Conservation (phyloP, 2,888 invertebrate genomes). For the Crematogaster levior region DNA sequence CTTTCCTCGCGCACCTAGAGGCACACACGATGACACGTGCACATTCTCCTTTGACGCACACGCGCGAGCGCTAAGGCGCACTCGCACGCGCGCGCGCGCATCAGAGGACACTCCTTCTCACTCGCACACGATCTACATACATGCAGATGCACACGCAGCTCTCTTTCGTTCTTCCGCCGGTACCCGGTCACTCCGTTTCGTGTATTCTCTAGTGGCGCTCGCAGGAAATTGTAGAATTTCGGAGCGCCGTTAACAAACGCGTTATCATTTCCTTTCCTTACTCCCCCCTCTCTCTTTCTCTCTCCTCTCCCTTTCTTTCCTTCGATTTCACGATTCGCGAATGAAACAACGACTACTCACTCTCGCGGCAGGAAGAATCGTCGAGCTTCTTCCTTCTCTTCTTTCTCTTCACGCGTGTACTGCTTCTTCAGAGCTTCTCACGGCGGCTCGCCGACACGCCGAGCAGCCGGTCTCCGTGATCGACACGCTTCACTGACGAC, state of each 20-base stretch:
- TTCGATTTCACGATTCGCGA: constrained; percentile 56
- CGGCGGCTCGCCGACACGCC: constrained; percentile 62
- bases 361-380: constrained; percentile 57
- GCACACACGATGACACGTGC: constrained; percentile 74
- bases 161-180: constrained; percentile 45
- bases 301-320: background rate
- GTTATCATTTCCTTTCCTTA: background rate
- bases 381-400: constrained; percentile 2
- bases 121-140: constrained; percentile 46
- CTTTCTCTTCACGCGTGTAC: constrained; percentile 2
- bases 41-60: constrained; percentile 66
- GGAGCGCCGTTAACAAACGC: constrained; percentile 4
- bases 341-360: constrained; percentile 63
- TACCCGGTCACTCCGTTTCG: constrained; percentile 59
- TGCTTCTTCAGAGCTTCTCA: constrained; percentile 52
- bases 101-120: constrained; percentile 40
- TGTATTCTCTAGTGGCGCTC: constrained; percentile 55
- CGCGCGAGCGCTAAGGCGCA: constrained; percentile 51
- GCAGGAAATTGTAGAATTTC: constrained; percentile 18
- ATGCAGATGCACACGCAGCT: constrained; percentile 44
- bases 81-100: constrained; percentile 49
- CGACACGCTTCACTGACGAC: constrained; percentile 60
- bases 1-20: constrained; percentile 61
- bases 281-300: background rate
- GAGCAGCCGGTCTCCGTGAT: constrained; percentile 65